Evolutionary conservation across 1,140 invertebrate species (phyloP).

Genomic region (Drosophila aff.): DNA sequence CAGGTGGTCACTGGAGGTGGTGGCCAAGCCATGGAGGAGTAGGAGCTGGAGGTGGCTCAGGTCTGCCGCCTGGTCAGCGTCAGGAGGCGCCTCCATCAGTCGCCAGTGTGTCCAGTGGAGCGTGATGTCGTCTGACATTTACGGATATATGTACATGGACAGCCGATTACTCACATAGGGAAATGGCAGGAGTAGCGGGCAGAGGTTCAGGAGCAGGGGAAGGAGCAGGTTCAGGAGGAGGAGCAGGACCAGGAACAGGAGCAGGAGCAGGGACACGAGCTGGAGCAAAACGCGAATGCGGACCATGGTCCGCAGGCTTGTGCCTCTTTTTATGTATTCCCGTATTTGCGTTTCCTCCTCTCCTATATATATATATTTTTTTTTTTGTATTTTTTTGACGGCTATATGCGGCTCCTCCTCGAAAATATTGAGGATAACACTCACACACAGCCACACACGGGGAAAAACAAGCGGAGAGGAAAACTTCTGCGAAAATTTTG

Average conservation of each 20-base stretch:
- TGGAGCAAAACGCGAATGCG: constrained; percentile 55
- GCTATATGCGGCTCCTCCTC: constrained; percentile 49
- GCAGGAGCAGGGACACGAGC: not conserved
- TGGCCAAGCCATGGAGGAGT: not conserved
- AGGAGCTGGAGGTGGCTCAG: not conserved
- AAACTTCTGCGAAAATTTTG: constrained; percentile 65
- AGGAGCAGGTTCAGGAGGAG: not conserved
- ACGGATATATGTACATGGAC: constrained; percentile 67
- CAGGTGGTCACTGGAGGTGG: constrained; percentile 19
- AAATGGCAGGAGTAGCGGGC: not conserved
- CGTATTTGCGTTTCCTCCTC: constrained; percentile 67
- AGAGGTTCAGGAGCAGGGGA: not conserved
- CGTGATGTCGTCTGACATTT: constrained; percentile 84
- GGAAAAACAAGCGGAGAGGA: not conserved
- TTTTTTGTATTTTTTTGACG: constrained; percentile 9
- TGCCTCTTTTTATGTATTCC: constrained; percentile 45
- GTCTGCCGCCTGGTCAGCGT: constrained; percentile 38
- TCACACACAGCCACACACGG: not conserved
- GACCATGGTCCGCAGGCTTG: constrained; percentile 14
- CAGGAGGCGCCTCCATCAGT: constrained; percentile 60
- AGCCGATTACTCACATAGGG: constrained; percentile 52
- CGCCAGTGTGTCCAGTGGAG: constrained; percentile 72
- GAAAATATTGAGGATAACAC: constrained; percentile 43
- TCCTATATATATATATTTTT: constrained; percentile 15
- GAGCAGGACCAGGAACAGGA: not conserved